These are phyloP conservation scores for Scaptomyza caliginosa DNA, from an alignment of 2,888 invertebrate genomes.

Conservation along the genomic window DNA sequence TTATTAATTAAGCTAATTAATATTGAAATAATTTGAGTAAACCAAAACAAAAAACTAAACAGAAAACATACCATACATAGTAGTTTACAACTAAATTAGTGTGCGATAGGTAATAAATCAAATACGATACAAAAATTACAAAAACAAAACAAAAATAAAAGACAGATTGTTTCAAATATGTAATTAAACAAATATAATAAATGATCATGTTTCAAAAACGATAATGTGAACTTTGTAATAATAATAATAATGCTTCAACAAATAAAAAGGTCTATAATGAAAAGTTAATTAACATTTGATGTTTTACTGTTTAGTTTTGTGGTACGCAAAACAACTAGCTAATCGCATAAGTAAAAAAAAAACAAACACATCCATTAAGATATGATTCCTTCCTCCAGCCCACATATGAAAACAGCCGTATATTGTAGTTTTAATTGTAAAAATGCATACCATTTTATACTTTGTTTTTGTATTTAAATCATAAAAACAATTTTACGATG, in stretches of 20 bases:
- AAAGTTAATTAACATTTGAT: slow-evolving; percentile 15
- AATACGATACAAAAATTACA: slow-evolving; percentile 45
- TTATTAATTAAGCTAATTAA: slow-evolving; percentile 76
- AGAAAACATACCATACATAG: slow-evolving; percentile 41
- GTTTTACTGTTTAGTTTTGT: background rate
- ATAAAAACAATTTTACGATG: slow-evolving; percentile 78
- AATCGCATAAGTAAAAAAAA: too few species aligned
- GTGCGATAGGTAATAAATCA: slow-evolving; percentile 57
- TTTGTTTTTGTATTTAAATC: slow-evolving; percentile 71
- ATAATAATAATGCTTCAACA: slow-evolving; percentile 67
- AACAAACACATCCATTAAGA: too few species aligned
- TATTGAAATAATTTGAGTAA: slow-evolving; percentile 61
- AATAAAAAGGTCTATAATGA: slow-evolving; percentile 51
- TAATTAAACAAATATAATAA: slow-evolving; percentile 48
- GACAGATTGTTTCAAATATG: slow-evolving; percentile 56
- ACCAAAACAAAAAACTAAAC: slow-evolving; percentile 28
- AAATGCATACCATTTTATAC: slow-evolving; percentile 64
- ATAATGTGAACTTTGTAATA: slow-evolving; percentile 59
- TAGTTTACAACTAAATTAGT: slow-evolving; percentile 67
- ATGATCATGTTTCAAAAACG: slow-evolving; percentile 56
- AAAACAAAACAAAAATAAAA: too few species aligned
- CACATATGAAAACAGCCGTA: slow-evolving; percentile 21
- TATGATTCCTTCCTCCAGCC: slow-evolving; percentile 9
- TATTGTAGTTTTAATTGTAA: slow-evolving; percentile 54
- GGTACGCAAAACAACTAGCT: background rate